Base-by-base conservation (phyloP, 2,113 vertebrate species). In the Tachysurus fulvidraco region DNA sequence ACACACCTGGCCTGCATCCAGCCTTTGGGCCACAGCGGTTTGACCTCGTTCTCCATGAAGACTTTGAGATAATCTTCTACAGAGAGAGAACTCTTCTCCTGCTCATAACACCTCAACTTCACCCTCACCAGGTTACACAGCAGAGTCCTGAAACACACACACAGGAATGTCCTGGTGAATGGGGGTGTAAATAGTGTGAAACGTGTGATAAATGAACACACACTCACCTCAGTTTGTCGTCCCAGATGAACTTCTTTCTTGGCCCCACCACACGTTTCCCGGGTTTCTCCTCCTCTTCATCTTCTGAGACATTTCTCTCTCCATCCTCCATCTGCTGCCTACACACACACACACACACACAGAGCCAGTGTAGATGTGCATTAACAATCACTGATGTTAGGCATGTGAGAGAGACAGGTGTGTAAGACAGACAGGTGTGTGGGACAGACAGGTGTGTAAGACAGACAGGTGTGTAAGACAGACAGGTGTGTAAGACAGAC, bases 11-110 rank as follows among this genome's bases (percentile, higher is more conserved):
- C 95, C 92, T 99, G 98, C 98, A 99, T 99, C 98, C 98, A 99
- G 88, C 98, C 98, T 93, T 99, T 99, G 65, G 98, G 98, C 98
- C 98, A 99, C 80, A 99, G 96, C 74, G 96, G 97, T 91, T 98
- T 99, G 64, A 99, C 98, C 89, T 99, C 98, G 3, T 96, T 97
- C 95, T 99, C 98, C 97, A 99, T 97, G 92, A 99, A 99, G 86
- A 95, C 95, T 94, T 99, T 99, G 93, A 99, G 97, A 94, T 99
- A 99, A 94, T 99, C 98, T 92, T 99, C 98, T 36, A 95, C 95
- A 93, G 98, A 97, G 84, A 97, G 95, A 50, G 96, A 94, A 95
- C 95, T 98, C 94, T 98, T 97, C 89, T 99, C 98, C 93, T 98
- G 95, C 92, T 99, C 97, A 59, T 97, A 99, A 91, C 97, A 99